These are phyloP conservation scores for Byasa hedistus DNA, from an alignment of 2,888 invertebrate genomes.

Conservation along the genomic window DNA sequence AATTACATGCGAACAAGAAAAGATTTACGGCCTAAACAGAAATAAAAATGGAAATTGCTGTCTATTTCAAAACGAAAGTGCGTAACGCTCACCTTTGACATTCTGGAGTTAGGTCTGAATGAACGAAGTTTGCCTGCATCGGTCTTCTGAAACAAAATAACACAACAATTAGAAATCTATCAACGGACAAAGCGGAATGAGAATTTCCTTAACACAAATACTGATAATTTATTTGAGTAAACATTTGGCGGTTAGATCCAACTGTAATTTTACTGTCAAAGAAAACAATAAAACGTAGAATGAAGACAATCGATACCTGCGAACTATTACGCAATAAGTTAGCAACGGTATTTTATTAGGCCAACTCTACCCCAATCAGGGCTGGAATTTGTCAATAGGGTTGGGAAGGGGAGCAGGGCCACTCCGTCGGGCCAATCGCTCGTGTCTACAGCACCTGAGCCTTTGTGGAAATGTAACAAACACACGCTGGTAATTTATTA, in stretches of 20 bases:
- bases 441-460: conserved; percentile 60
- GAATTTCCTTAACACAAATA: too few species aligned
- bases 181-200: too few species aligned
- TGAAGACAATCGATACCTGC: too few species aligned
- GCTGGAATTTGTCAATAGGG: conserved; percentile 41
- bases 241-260: too few species aligned
- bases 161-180: conserved; percentile 5
- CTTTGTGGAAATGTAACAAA: conserved; percentile 38
- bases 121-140: conserved; percentile 32
- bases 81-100: conserved; percentile 38
- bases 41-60: not conserved
- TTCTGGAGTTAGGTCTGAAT: conserved; percentile 34
- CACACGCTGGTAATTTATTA: conserved; percentile 57
- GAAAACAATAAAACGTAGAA: too few species aligned
- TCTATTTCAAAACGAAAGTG: not conserved
- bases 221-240: too few species aligned
- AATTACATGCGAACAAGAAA: conserved; percentile 19
- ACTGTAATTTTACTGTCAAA: too few species aligned
- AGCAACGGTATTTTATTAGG: conserved; percentile 31
- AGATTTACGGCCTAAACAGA: conserved; percentile 7
- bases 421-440: conserved; percentile 57
- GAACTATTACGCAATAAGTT: conserved; percentile 25
- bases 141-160: conserved; percentile 41
- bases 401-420: conserved; percentile 33
- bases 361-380: conserved; percentile 37